Base-by-base conservation (phyloP, 2,113 vertebrate species). In the Parus major region DNA sequence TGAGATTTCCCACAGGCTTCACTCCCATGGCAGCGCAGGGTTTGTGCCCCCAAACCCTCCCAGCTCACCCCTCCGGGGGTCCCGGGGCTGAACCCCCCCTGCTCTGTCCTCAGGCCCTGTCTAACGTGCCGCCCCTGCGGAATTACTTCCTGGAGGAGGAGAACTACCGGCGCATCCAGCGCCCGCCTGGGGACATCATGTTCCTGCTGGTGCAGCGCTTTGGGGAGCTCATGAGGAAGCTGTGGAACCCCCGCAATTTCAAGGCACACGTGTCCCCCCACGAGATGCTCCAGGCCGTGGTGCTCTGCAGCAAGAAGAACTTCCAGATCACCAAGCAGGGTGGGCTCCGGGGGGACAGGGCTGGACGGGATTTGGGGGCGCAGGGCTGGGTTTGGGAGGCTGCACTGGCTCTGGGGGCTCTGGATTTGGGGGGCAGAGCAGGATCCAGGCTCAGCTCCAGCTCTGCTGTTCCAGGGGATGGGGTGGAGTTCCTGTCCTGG, bases 311-410 rank as follows among this genome's bases (percentile, higher is more conserved):
- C 97, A 99, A 99, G 98, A 99, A 99, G 96, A 99, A 98, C 90
- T 99, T 99, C 94, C 99, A 99, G 98, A 99, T 99, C 96, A 99
- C 99, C 92, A 99, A 99, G 82, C 99, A 99, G 96, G 99, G 99
- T 99, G 88, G 7, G 46, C 2, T 20, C 5, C 9, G 36, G 31
- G 44, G 71, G 28, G 1, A 15, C 28, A 27, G 14, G 11, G 47
- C 24, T 82, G 39, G 39, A 39, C 24, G 31, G 56, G 56, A 10
- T 69, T 49, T 23, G 44, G 28, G 21, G 7, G 24, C 5, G 7
- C 33, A 35, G 24, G 19, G 20, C 25, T 23, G 42, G 55, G 2
- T 47, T 11, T 33, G 31, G 27, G 49, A 11, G 31, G 28, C 36
- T 31, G 49, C 9, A 7, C 61, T 23, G n/a, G 17, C 17, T 47